A percentile compares a stretch with the other conserved stretches of the same genome.
Conservation (phyloP, 1,140 invertebrate species). For the Eumeta japonica region DNA sequence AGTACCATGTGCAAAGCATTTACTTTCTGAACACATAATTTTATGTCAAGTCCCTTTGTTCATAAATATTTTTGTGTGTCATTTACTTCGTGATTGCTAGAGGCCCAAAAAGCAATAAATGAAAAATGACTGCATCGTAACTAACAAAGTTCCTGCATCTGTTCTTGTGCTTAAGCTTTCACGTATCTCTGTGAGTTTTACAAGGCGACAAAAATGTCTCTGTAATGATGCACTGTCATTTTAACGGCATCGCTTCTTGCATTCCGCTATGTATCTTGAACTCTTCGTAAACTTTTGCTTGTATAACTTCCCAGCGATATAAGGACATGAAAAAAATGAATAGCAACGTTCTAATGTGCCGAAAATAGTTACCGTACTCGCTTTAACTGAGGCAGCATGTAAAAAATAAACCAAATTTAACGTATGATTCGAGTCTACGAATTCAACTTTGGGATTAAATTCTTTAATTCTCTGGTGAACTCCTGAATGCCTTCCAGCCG, state of each 20-base stretch:
- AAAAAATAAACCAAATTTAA: slow-evolving; percentile 9
- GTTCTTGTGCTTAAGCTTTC: slow-evolving; percentile 10
- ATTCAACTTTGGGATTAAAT: slow-evolving; percentile 12
- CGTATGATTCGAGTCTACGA: slow-evolving; percentile 7
- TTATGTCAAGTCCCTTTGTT: slow-evolving; percentile 2
- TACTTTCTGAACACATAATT: background rate
- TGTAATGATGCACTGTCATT: slow-evolving; percentile 6
- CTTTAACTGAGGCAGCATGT: slow-evolving; percentile 2
- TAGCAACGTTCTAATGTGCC: slow-evolving; percentile 13
- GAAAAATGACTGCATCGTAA: slow-evolving; percentile 14
- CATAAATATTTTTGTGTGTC: slow-evolving; percentile 10
- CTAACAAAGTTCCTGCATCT: slow-evolving; percentile 12
- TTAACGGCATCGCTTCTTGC: slow-evolving; percentile 12
- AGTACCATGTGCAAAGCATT: background rate
- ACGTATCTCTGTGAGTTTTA: slow-evolving; percentile 1
- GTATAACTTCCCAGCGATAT: slow-evolving; percentile 17
- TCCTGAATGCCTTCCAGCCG: background rate
- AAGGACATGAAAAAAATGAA: slow-evolving; percentile 17
- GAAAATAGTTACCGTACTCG: slow-evolving; percentile 6
- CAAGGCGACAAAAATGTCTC: slow-evolving; percentile 5
- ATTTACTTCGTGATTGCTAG: slow-evolving; percentile 10
- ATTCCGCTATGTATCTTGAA: slow-evolving; percentile 10
- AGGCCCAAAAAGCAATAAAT: slow-evolving; percentile 11
- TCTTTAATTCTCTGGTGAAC: slow-evolving; percentile 11
- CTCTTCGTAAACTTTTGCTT: slow-evolving; percentile 11